Conservation (phyloP, 2,888 invertebrate genomes). For the Petrophora chlorosata region DNA sequence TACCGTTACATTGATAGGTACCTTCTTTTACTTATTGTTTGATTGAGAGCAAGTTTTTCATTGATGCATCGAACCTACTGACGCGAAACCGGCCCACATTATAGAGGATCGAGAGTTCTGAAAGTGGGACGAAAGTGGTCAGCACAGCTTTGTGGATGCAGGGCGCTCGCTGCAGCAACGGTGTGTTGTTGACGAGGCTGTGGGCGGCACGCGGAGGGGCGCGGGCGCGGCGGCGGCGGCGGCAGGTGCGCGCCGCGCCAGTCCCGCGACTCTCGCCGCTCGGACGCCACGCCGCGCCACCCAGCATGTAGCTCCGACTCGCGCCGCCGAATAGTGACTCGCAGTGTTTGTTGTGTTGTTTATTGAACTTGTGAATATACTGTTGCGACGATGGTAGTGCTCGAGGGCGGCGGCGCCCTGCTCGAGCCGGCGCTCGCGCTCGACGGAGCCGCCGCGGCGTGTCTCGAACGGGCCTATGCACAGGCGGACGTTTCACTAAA, state of each 20-base stretch:
- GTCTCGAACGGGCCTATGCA: slow-evolving; percentile 90
- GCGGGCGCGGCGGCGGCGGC: slow-evolving; percentile 49
- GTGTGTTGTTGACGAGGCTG: slow-evolving; percentile 70
- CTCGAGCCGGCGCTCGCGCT: slow-evolving; percentile 87
- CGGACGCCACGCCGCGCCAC: slow-evolving; percentile 59
- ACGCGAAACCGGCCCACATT: slow-evolving; percentile 36
- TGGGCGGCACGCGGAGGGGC: slow-evolving; percentile 62
- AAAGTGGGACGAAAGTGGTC: slow-evolving; percentile 71
- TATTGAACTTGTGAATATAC: slow-evolving; percentile 53
- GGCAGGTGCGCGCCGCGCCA: slow-evolving; percentile 70
- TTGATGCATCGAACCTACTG: slow-evolving; percentile 23
- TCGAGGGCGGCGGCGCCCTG: slow-evolving; percentile 79
- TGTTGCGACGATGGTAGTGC: slow-evolving; percentile 73
- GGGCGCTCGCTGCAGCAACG: slow-evolving; percentile 76
- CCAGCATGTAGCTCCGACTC: slow-evolving; percentile 70
- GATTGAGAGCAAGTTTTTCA: slow-evolving; percentile 14
- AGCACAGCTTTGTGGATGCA: slow-evolving; percentile 65
- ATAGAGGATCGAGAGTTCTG: slow-evolving; percentile 48
- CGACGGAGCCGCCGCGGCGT: slow-evolving; percentile 86
- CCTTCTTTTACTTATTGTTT: slow-evolving; percentile 9
- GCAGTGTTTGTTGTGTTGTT: slow-evolving; percentile 64
- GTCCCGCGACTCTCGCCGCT: slow-evolving; percentile 75
- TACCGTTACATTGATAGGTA: slow-evolving; percentile 12
- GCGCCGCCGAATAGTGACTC: slow-evolving; percentile 40
- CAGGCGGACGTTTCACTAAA: slow-evolving; percentile 93